Conservation (phyloP, 2,888 invertebrate genomes). For the Drosophila borborema region DNA sequence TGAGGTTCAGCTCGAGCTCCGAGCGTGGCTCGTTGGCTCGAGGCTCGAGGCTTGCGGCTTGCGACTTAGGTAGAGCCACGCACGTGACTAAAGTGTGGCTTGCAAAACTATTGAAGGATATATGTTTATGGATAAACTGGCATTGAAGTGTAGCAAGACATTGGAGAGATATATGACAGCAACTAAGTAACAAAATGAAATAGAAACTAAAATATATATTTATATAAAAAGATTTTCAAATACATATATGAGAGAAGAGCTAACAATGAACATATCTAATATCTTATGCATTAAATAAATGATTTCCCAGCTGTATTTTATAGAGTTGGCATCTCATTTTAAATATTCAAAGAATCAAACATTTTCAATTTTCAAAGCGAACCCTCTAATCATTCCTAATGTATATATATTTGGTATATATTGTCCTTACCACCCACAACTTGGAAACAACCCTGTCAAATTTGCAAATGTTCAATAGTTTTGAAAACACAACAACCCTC, state of each 20-base stretch:
- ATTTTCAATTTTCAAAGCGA: not conserved
- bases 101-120: constrained; percentile 1
- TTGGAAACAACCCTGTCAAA: constrained; percentile 37
- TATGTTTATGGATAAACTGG: not conserved
- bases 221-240: not conserved
- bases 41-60: not conserved
- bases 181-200: not conserved
- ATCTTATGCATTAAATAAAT: too few species aligned
- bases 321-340: not conserved
- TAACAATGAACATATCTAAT: too few species aligned
- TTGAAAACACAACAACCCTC: constrained; percentile 45
- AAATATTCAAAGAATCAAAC: not conserved
- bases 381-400: not conserved
- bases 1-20: constrained; percentile 19
- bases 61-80: constrained; percentile 16
- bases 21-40: constrained; percentile 19
- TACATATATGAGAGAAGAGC: not conserved
- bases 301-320: not conserved
- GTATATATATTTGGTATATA: not conserved
- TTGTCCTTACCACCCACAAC: constrained; percentile 43
- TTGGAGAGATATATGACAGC: not conserved
- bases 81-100: constrained; percentile 55
- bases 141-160: not conserved
- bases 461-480: constrained; percentile 35
- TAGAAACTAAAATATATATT: not conserved